Evolutionary conservation across 2,797 vertebrate genomes (phyloP).

Genomic region (Pogonophryne albipinna): DNA sequence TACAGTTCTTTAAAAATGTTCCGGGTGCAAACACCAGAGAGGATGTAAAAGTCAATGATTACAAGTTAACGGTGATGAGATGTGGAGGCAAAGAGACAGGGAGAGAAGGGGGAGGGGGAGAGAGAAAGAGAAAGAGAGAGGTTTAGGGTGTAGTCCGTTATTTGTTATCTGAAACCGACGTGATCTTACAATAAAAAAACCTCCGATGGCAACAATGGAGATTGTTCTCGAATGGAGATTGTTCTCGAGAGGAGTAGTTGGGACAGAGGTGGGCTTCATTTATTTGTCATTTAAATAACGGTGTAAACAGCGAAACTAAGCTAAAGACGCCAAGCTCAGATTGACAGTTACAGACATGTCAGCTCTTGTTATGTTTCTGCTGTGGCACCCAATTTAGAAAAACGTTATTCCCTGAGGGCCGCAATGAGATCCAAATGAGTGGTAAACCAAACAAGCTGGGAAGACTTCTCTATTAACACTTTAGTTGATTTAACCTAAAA

Average conservation of each 20-base stretch:
- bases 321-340: not conserved
- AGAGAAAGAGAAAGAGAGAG: conserved; percentile 16
- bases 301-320: not conserved
- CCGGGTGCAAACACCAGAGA: conserved; percentile 28
- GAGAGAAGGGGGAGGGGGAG: not conserved
- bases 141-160: conserved; percentile 82
- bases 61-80: conserved; percentile 71
- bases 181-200: conserved; percentile 76
- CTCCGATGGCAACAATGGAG: conserved; percentile 76
- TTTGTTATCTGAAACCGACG: conserved; percentile 80
- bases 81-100: not conserved
- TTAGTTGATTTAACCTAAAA: too few relatives aligned
- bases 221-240: conserved; percentile 78
- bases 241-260: conserved; percentile 50
- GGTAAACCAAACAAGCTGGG: too few relatives aligned
- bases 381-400: not conserved
- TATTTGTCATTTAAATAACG: conserved; percentile 52
- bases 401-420: not conserved
- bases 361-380: not conserved
- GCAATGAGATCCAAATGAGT: too few relatives aligned
- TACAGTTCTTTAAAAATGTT: conserved; percentile 15
- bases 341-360: conserved; percentile 31
- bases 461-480: too few relatives aligned
- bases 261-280: conserved; percentile 17
- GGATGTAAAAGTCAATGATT: conserved; percentile 77